Evolutionary conservation across 2,888 invertebrate genomes (phyloP).

Genomic region (Gandaritis pyraliata): DNA sequence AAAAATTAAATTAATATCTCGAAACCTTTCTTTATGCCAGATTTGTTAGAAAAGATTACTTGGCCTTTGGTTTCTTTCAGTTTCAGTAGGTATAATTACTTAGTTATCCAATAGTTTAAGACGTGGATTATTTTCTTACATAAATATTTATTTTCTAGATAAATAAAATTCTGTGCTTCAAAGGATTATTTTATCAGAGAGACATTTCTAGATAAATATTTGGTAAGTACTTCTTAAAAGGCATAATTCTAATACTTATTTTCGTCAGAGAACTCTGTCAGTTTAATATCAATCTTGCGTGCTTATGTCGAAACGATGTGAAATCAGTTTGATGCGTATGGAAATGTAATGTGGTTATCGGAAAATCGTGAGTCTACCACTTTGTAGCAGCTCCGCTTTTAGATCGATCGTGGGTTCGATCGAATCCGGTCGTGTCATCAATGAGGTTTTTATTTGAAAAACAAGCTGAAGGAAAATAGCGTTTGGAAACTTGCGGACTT

Average conservation of each 20-base stretch:
- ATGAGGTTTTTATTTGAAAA: not conserved
- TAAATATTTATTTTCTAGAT: too few species aligned
- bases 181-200: too few species aligned
- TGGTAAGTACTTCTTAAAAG: too few species aligned
- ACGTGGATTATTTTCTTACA: too few species aligned
- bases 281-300: not conserved
- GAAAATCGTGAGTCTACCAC: not conserved
- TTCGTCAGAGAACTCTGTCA: not conserved
- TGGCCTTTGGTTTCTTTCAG: not conserved
- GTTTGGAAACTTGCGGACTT: not conserved
- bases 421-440: not conserved
- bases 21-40: not conserved
- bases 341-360: constrained; percentile 1
- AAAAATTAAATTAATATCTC: constrained; percentile 2
- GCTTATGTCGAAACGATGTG: not conserved
- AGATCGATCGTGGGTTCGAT: not conserved
- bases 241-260: not conserved
- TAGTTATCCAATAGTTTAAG: too few species aligned
- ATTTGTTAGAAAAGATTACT: constrained; percentile 4
- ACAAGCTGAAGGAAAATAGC: not conserved
- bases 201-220: too few species aligned
- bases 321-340: constrained; percentile 1
- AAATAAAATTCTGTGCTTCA: too few species aligned
- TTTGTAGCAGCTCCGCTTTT: not conserved
- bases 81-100: not conserved